Base-by-base conservation (phyloP, 2,113 vertebrate genomes). In the Phyllostomus discolor region DNA sequence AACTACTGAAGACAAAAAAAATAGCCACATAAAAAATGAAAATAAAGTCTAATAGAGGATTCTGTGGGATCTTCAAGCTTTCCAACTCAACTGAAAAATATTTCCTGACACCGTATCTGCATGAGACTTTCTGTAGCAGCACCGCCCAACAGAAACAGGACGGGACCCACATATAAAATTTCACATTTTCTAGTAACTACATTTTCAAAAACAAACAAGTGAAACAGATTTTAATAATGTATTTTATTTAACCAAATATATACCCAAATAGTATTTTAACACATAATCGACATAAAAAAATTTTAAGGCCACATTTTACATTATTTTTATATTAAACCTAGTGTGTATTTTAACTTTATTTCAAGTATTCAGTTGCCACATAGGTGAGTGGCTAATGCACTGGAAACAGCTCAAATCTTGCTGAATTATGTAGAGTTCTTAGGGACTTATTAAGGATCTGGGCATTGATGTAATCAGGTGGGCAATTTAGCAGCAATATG, bases 191-290 rank as follows among this genome's bases (percentile, higher is more conserved):
- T 80, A 67, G 15, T 22, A 79, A 54, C 52, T 57, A 35, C 41
- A 73, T 78, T 96, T 62, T 2, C 4, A 38, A 82, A 85, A 95
- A 90, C 5, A 89, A 86, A 90, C 3, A 73, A 10, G 11, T 62
- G 57, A 96, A 79, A 88, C 84, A 62, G 79, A 88, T 80, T 83
- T 89, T 89, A 81, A 84, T 31, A 52, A 80, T n/a, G 11, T 70
- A 54, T 69, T 85, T 48, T 75, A 59, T 83, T 83, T 80, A 91
- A 96, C 26, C 4, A 28, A 79, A 90, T 24, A 76, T n/a, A 52
- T 66, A 82, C 48, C 26, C n/a, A 66, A 70, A 79, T 79, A 79
- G 62, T 88, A 78, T 75, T 94, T 91, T 62, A 90, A 78, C 9
- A 84, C 38, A 7, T 43, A 91, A 50, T 94, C 62, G 83, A 24